A percentile compares a stretch with the other conserved stretches of the same genome.
Evolutionary conservation across 2,888 invertebrate genomes (phyloP).

Genomic region (Harpalus rubripes): DNA sequence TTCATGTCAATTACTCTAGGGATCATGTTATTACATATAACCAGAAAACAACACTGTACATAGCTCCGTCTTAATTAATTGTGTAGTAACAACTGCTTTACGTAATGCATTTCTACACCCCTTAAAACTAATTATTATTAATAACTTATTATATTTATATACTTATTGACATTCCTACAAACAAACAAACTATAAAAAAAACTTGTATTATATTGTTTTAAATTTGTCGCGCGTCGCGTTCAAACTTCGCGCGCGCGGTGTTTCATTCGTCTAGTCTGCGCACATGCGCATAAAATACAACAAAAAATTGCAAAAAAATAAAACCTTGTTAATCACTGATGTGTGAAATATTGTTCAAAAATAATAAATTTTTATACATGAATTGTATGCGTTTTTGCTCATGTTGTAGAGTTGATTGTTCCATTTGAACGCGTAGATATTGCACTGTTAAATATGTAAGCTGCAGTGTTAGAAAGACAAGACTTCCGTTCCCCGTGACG

Average conservation of each 20-base stretch:
- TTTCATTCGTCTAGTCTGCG: conserved; percentile 65
- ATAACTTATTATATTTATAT: conserved; percentile 40
- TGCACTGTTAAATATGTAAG: conserved; percentile 77
- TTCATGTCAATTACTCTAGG: conserved; percentile 92
- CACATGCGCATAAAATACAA: conserved; percentile 47
- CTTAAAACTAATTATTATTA: conserved; percentile 17
- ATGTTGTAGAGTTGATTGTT: conserved; percentile 76
- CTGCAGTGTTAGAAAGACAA: conserved; percentile 73
- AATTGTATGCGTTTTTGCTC: conserved; percentile 75
- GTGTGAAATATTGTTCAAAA: conserved; percentile 73
- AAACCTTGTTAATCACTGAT: conserved; percentile 67
- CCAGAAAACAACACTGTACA: conserved; percentile 69
- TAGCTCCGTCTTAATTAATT: conserved; percentile 53
- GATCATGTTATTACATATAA: conserved; percentile 83
- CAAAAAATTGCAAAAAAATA: conserved; percentile 51
- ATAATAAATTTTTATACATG: conserved; percentile 75
- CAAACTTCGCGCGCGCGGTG: neutral
- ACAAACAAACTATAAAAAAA: conserved; percentile 11
- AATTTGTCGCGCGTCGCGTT: conserved; percentile 29
- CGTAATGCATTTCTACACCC: conserved; percentile 29
- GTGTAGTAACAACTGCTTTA: conserved; percentile 57
- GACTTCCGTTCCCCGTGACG: conserved; percentile 59
- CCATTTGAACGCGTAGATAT: conserved; percentile 68
- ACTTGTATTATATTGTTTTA: conserved; percentile 48
- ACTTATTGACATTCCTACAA: conserved; percentile 55